Evolutionary conservation across 2,113 vertebrate genomes (phyloP).

Genomic region (Apteryx mantelli): DNA sequence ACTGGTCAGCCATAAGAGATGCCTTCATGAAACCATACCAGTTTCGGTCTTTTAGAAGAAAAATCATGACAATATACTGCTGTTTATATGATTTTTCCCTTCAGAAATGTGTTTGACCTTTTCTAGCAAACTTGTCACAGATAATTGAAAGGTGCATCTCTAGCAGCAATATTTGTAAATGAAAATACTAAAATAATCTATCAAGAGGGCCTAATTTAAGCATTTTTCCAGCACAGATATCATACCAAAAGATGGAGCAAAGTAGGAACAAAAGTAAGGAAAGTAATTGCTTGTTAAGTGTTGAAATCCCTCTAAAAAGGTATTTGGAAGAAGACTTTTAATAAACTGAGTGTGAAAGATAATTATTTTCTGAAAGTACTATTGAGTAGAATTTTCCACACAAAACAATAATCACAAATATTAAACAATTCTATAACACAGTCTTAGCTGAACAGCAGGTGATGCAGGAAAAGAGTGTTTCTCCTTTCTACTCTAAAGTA

Average conservation of each 20-base stretch:
- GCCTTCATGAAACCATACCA: background rate
- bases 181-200: background rate
- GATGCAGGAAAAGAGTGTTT: background rate
- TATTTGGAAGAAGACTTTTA: background rate
- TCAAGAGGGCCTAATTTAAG: background rate
- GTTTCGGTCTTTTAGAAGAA: background rate
- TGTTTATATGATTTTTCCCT: slow-evolving; percentile 1
- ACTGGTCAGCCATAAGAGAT: background rate
- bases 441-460: background rate
- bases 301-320: background rate
- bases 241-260: background rate
- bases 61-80: background rate
- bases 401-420: background rate
- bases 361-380: background rate
- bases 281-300: background rate
- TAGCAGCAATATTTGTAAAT: background rate
- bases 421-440: background rate
- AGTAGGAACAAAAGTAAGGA: background rate
- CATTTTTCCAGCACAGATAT: background rate
- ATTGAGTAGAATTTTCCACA: background rate
- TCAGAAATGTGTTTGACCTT: background rate
- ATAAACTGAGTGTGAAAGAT: background rate
- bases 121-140: background rate
- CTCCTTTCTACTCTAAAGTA: background rate
- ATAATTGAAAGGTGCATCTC: background rate